Conservation (phyloP, 2,797 vertebrate genomes). For the Myotis pilosus region DNA sequence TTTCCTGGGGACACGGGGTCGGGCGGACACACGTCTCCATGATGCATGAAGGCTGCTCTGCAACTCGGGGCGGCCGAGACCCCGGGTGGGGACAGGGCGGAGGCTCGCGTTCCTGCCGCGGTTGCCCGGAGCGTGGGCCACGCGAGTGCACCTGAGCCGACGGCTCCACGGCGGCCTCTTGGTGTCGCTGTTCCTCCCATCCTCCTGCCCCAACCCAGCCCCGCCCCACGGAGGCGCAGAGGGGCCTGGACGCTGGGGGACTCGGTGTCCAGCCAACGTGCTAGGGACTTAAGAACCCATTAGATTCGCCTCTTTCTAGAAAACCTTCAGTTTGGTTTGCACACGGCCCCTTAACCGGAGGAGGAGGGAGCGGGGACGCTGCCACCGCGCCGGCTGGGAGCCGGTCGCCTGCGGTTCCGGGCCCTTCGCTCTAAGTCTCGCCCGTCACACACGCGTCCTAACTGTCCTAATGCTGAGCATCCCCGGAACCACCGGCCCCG, state of each 20-base stretch:
- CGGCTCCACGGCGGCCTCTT: fast-evolving
- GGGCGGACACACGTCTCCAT: conserved; percentile 63
- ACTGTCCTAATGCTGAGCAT: conserved; percentile 73
- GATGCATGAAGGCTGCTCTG: conserved; percentile 53
- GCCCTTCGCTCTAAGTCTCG: background rate
- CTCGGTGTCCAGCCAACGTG: background rate
- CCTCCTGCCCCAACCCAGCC: background rate
- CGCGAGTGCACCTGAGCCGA: background rate
- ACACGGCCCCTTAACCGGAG: conserved; percentile 33
- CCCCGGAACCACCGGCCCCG: conserved; percentile 57
- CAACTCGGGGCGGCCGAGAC: background rate
- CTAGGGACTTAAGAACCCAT: background rate
- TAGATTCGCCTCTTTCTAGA: background rate
- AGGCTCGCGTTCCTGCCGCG: background rate
- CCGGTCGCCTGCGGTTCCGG: background rate
- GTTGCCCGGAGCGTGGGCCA: background rate
- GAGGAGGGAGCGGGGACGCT: conserved; percentile 27
- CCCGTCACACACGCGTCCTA: conserved; percentile 47
- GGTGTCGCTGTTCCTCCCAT: fast-evolving
- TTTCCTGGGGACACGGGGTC: conserved; percentile 46
- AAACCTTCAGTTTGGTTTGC: background rate
- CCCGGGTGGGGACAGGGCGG: background rate
- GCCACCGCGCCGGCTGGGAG: too few species aligned
- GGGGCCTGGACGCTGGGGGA: too few species aligned
- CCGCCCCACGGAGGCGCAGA: background rate